Base-by-base conservation (phyloP, 2,113 vertebrate species). In the Poeciliopsis occidentalis region DNA sequence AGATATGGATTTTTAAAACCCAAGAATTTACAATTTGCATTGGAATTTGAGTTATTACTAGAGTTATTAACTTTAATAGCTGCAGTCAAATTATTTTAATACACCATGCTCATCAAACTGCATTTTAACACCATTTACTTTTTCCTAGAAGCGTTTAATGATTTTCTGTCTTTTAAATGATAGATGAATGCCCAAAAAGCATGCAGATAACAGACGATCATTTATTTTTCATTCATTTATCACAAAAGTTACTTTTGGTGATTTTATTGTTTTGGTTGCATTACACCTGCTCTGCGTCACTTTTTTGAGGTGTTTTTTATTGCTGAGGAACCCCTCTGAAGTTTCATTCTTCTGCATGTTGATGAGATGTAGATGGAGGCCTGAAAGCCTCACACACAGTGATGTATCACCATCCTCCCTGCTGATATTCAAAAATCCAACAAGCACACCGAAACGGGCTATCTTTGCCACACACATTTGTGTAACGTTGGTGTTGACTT, bases 321-420 rank as follows among this genome's bases (percentile, higher is more conserved):
- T 60, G 73, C 51, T 60, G 17, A 47, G 79, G 74, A 86, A 79
- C 85, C 85, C 82, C 85, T 85, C 51, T 75, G 88, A 80, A 87
- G 80, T 71, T 84, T 71, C 73, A 75, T 71, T 85, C 81, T 74
- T 84, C 73, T 85, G 81, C 78, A 91, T 91, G 86, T 79, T 73
- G 76, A 92, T 92, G 88, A 92, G 86, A 92, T 91, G 90, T 68
- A 88, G 89, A 91, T 90, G 78, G 72, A 83, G 72, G 60, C 80
- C 67, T 51, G 69, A 83, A 19, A 86, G 85, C 80, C 69, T 88
- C 71, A 51, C 30, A 80, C 65, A 83, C 80, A 88, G 64, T 65
- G 84, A 84, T 85, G 67, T 85, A 82, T 83, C 82, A 73, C 77
- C 76, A 74, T 41, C 75, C 69, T 78, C 73, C 82, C 86, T 62